Percentiles rank a stretch among this genome's conserved stretches.
Conservation (phyloP, 2,113 vertebrate species). For the Calidris pugnax region DNA sequence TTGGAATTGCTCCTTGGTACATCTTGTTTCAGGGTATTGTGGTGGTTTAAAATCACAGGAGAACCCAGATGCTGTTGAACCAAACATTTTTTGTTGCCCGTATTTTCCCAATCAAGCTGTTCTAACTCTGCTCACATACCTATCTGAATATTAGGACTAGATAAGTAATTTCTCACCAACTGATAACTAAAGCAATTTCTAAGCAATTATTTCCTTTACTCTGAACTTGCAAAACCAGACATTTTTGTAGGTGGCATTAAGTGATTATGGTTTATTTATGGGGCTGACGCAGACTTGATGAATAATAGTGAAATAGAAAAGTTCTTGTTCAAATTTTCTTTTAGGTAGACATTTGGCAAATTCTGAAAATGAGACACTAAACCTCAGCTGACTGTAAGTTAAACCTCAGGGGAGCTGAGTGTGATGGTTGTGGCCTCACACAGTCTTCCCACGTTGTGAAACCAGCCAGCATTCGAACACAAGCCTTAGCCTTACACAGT, state of each 20-base stretch:
- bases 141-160: not conserved
- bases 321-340: not conserved
- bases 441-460: not conserved
- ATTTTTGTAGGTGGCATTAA: slow-evolving; percentile 27
- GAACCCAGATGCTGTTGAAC: not conserved
- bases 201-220: not conserved
- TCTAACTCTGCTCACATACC: not conserved
- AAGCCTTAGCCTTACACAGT: not conserved
- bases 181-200: not conserved
- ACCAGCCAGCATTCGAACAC: not conserved
- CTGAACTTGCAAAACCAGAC: slow-evolving; percentile 6
- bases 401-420: slow-evolving; percentile 29
- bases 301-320: slow-evolving; percentile 58
- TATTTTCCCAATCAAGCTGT: not conserved
- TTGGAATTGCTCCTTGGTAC: not conserved
- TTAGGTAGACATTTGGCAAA: not conserved
- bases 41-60: not conserved
- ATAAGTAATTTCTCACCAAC: not conserved
- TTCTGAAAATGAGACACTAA: slow-evolving; percentile 26
- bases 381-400: not conserved
- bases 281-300: not conserved
- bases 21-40: not conserved
- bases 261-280: slow-evolving; percentile 1
- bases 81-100: not conserved
- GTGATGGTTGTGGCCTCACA: not conserved